phyloP scores from a whole-genome alignment of 2,888 invertebrate species.

The Parnassius orleans region DNA sequence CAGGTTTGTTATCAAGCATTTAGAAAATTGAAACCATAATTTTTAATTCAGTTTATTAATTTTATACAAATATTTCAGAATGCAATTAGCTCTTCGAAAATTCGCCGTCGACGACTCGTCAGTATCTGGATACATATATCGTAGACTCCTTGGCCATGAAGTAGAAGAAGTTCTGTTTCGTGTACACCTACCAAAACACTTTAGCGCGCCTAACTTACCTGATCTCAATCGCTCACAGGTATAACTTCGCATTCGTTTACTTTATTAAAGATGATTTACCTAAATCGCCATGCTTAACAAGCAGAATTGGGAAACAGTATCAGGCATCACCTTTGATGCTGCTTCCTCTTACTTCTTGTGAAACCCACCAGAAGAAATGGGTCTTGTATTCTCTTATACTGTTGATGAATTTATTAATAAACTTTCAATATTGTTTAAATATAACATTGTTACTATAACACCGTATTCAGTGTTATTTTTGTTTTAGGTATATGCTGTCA shows the following conservation, averaged over 20 bases:
- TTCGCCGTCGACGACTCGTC: constrained; percentile 98
- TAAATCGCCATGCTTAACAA: no score
- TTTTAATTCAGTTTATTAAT: neutral
- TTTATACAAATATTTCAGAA: constrained; percentile 78
- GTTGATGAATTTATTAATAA: neutral
- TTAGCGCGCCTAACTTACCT: constrained; percentile 98
- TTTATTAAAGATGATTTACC: neutral
- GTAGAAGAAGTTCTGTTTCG: constrained; percentile 96
- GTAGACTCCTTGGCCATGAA: constrained; percentile 96
- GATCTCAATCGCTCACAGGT: constrained; percentile 98
- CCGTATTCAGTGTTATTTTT: neutral
- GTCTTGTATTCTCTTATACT: neutral
- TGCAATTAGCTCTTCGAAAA: constrained; percentile 96
- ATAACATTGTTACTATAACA: neutral
- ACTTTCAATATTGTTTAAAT: neutral
- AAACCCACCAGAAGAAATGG: no score
- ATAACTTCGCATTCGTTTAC: neutral
- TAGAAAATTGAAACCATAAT: neutral
- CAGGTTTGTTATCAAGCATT: constrained; percentile 77
- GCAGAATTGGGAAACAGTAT: no score
- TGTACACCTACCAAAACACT: constrained; percentile 96
- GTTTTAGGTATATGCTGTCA: constrained; percentile 95
- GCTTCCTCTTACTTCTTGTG: no score
- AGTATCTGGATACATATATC: constrained; percentile 98
- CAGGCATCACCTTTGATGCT: no score